Conservation (phyloP, 2,113 vertebrate genomes). For the Meleagris gallopavo region DNA sequence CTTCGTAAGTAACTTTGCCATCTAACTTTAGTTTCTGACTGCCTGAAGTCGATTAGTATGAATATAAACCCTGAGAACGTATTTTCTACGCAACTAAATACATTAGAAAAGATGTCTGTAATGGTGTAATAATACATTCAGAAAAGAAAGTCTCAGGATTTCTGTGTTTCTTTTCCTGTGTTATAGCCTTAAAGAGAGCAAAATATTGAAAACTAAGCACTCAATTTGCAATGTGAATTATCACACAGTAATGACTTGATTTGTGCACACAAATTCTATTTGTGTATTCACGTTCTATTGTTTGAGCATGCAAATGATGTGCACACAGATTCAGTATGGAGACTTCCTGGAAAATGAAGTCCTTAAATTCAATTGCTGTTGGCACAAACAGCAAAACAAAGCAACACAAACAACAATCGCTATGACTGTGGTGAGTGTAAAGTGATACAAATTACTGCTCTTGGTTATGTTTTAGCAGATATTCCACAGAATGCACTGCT, state of each 20-base stretch:
- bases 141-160: neutral
- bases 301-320: constrained; percentile 19
- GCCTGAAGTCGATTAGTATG: neutral
- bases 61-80: neutral
- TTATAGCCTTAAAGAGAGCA: neutral
- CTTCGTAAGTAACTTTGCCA: neutral
- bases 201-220: constrained; percentile 4
- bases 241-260: constrained; percentile 21
- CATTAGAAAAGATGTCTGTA: neutral
- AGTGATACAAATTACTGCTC: constrained; percentile 35
- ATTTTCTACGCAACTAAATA: neutral
- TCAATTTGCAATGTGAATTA: constrained; percentile 44
- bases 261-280: constrained; percentile 43
- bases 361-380: constrained; percentile 55
- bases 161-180: neutral
- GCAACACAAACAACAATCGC: constrained; percentile 27
- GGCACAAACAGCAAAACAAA: constrained; percentile 52
- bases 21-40: neutral
- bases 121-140: neutral
- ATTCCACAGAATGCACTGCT: neutral
- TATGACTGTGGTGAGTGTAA: constrained; percentile 13
- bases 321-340: constrained; percentile 40
- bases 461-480: neutral
- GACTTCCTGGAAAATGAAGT: constrained; percentile 46
- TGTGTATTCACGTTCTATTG: constrained; percentile 28